phyloP scores from a whole-genome alignment of 2,888 invertebrate genomes.

The Mystacides longicornis region DNA sequence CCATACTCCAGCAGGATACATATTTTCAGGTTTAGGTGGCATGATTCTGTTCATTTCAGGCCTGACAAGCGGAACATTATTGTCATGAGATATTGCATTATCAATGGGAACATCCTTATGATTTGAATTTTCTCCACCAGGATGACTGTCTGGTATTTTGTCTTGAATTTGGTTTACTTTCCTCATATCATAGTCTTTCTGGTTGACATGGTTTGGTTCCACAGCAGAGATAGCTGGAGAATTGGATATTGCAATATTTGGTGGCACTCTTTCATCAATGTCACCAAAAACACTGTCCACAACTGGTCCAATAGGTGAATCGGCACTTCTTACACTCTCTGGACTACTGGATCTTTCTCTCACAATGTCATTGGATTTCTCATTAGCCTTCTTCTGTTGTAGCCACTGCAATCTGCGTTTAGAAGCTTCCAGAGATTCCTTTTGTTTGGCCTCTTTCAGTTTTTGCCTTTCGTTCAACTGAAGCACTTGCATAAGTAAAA shows the following conservation, averaged over 20 bases:
- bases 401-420: conserved; percentile 39
- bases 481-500: conserved; percentile 68
- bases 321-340: conserved; percentile 11
- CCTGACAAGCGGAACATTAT: conserved; percentile 11
- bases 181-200: conserved; percentile 35
- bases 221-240: conserved; percentile 10
- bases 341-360: conserved; percentile 23
- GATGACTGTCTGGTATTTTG: neutral
- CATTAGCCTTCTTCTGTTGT: conserved; percentile 26
- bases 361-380: conserved; percentile 31
- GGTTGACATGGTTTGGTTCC: neutral
- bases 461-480: conserved; percentile 72
- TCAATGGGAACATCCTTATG: neutral
- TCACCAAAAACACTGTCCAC: conserved; percentile 38
- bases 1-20: neutral
- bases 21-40: neutral
- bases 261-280: conserved; percentile 46
- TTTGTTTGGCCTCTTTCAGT: conserved; percentile 66
- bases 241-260: conserved; percentile 33
- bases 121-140: neutral
- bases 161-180: conserved; percentile 31
- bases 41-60: neutral
- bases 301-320: conserved; percentile 3
- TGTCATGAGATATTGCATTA: conserved; percentile 3
- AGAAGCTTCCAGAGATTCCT: conserved; percentile 55